Conservation (phyloP, 2,888 invertebrate genomes). For the Acanthosepion pharaonis region DNA sequence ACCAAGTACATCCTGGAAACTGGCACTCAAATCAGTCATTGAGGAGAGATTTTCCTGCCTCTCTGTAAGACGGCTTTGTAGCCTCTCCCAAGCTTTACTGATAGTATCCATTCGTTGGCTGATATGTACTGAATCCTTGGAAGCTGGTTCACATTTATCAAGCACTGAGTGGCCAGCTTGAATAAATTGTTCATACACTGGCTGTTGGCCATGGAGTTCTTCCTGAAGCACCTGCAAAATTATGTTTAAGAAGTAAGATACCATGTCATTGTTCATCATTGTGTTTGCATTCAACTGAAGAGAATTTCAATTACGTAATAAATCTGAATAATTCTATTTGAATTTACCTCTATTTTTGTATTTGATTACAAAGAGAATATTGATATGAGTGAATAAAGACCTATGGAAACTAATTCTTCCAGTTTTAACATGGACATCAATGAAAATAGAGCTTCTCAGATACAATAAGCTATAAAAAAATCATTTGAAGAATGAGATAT, state of each 20-base stretch:
- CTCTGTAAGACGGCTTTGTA: conserved; percentile 76
- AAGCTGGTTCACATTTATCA: conserved; percentile 77
- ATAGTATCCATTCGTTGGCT: conserved; percentile 79
- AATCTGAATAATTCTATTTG: neutral
- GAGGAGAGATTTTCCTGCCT: conserved; percentile 83
- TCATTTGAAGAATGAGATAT: no score
- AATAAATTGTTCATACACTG: conserved; percentile 88
- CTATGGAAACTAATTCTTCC: neutral
- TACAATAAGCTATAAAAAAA: no score
- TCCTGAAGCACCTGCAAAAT: conserved; percentile 86
- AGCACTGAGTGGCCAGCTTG: conserved; percentile 86
- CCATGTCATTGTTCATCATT: neutral
- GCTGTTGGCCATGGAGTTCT: conserved; percentile 94
- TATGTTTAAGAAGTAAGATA: neutral
- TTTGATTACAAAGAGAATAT: neutral
- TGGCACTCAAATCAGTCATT: conserved; percentile 92
- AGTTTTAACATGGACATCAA: neutral
- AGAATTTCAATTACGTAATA: neutral
- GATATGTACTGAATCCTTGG: conserved; percentile 66
- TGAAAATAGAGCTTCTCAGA: no score
- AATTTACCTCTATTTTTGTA: neutral
- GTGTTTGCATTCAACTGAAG: neutral
- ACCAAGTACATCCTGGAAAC: conserved; percentile 91
- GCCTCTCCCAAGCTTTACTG: conserved; percentile 84
- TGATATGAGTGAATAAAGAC: neutral